Evolutionary conservation across 2,113 vertebrate genomes (phyloP).

Genomic region (Saccopteryx bilineata): DNA sequence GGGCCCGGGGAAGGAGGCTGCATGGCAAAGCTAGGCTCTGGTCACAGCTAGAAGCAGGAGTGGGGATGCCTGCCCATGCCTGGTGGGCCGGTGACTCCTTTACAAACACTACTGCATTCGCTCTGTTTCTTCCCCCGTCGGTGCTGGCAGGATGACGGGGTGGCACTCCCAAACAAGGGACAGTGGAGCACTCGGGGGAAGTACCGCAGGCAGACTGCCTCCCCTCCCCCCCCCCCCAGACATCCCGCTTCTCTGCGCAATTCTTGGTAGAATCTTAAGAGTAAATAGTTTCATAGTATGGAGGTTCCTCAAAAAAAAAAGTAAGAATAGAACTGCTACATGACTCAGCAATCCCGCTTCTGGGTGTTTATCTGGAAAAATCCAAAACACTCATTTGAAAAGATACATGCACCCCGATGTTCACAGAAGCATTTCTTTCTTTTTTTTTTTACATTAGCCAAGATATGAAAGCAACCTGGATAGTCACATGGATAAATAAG

Average conservation of each 20-base stretch:
- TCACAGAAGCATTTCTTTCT: background rate
- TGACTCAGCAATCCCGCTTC: background rate
- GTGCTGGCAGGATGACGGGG: background rate
- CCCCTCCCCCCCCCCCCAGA: too few species aligned
- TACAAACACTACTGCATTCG: background rate
- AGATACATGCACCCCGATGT: background rate
- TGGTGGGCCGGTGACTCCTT: background rate
- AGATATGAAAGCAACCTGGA: background rate
- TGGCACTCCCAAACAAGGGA: background rate
- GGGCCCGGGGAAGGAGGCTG: background rate
- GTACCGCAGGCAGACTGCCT: background rate
- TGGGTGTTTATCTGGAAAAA: background rate
- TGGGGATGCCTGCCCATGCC: background rate
- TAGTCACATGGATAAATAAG: background rate
- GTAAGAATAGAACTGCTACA: background rate
- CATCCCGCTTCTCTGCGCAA: background rate
- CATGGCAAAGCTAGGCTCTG: background rate
- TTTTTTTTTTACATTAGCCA: background rate
- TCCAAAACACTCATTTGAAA: background rate
- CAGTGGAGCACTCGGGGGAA: background rate
- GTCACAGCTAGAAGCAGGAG: background rate
- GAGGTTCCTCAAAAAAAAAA: background rate
- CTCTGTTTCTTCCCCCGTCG: background rate
- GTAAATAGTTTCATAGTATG: background rate
- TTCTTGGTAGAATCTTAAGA: background rate